Evolutionary conservation across 1,140 invertebrate species (phyloP), one percentile per base, ranked within the genome.

Genomic region (Meloidogyne hapla): DNA sequence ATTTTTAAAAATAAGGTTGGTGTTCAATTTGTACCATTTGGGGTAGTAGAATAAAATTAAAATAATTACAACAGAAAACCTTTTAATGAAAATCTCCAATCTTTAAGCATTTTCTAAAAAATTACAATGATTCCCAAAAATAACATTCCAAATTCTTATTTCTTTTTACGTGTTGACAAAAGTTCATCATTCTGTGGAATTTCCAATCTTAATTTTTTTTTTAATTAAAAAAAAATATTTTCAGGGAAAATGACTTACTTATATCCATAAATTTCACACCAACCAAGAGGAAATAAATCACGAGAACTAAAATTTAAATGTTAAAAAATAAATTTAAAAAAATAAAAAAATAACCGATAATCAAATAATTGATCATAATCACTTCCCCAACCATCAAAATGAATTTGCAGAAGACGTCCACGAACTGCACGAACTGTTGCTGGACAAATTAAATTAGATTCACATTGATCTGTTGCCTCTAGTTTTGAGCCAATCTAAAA

Each of bases 221-320:
- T n/a, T n/a, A 56, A n/a, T 56, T n/a, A 69, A 69, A 69, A 26
- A 68, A 68, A 15, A 66, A 33, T 21, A n/a, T 66, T 66, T 21
- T 66, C n/a, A n/a, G n/a, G n/a, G n/a, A n/a, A n/a, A n/a, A n/a
- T n/a, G n/a, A 40, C 68, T 1, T n/a, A 70, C 70, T 68, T 65
- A 28, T 78, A 80, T 6, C 77, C 77, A 61, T 78, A 75, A 70
- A 78, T 75, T 42, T 78, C 76, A 64, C 76, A 78, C 77, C 77
- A 78, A 15, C 77, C 77, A 61, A 78, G 23, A 8, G 77, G 77
- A n/a, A 80, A 80, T 15, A 78, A 42, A 61, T 78, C 77, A 64
- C 69, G 77, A 42, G 77, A 78, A 25, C 71, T 73, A 23, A 13
- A 63, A 65, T 9, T 62, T 48, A 21, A 28, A 26, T 23, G 15